A percentile compares a stretch with the other conserved stretches of the same genome.
Conservation (phyloP, 2,113 vertebrate genomes). For the Deroptyus accipitrinus region DNA sequence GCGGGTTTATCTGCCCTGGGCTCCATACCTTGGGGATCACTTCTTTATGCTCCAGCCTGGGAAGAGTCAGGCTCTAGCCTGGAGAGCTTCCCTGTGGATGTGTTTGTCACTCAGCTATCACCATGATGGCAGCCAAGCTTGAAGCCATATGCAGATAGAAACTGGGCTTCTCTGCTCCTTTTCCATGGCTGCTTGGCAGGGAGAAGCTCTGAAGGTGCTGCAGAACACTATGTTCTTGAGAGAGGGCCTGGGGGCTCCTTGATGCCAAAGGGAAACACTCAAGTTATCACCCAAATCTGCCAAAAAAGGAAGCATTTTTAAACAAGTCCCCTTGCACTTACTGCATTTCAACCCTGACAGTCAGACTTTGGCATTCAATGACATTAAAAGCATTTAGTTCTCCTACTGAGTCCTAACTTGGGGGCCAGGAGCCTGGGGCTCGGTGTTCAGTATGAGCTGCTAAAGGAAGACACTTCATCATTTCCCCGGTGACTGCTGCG, state of each 20-base stretch:
- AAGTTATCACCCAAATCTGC: neutral
- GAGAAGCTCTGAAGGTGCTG: neutral
- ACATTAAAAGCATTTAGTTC: neutral
- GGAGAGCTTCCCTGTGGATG: rapidly evolving
- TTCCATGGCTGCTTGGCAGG: neutral
- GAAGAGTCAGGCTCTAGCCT: neutral
- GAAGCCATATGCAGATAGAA: neutral
- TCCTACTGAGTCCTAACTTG: neutral
- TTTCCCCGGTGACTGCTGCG: rapidly evolving
- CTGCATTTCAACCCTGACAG: neutral
- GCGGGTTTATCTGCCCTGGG: rapidly evolving
- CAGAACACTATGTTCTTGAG: neutral
- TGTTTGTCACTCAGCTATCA: neutral
- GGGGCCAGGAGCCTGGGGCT: neutral
- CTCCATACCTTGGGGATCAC: rapidly evolving
- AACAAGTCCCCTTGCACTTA: neutral
- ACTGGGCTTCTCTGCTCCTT: neutral
- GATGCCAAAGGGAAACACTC: neutral
- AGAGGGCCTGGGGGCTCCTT: neutral
- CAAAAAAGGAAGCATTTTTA: neutral
- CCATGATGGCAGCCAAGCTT: rapidly evolving
- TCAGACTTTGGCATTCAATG: neutral
- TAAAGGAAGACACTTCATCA: rapidly evolving
- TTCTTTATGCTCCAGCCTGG: neutral
- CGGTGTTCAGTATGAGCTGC: neutral